These are phyloP conservation scores for Coregonus ussuriensis DNA, from an alignment of 2,797 vertebrate genomes.

Conservation along the genomic window DNA sequence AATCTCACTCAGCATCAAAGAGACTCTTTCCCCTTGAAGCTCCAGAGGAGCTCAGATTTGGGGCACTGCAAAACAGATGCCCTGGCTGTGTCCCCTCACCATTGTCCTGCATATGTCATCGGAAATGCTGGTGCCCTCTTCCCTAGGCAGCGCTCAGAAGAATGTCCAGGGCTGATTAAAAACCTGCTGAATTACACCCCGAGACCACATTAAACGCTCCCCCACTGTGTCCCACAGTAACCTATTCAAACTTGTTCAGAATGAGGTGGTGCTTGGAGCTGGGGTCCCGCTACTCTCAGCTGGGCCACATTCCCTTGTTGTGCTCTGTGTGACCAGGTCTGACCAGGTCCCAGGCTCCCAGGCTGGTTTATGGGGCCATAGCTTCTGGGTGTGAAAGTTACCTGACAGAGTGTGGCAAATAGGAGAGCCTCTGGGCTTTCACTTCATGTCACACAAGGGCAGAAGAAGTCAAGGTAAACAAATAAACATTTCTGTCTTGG, in stretches of 20 bases:
- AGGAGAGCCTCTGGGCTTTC: neutral
- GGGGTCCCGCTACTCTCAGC: neutral
- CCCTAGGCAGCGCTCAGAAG: constrained; percentile 40
- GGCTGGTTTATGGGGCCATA: constrained; percentile 24
- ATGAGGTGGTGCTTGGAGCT: neutral
- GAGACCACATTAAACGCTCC: constrained; percentile 34
- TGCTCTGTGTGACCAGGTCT: neutral
- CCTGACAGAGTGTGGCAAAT: neutral
- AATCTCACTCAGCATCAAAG: neutral
- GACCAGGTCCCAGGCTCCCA: neutral
- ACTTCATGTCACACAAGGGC: neutral
- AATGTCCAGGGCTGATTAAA: constrained; percentile 38
- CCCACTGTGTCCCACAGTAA: constrained; percentile 10
- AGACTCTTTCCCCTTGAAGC: neutral
- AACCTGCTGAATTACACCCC: constrained; percentile 20
- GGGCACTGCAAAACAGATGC: constrained; percentile 7
- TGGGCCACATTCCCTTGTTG: neutral
- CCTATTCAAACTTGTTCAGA: constrained; percentile 28
- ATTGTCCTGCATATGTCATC: constrained; percentile 11
- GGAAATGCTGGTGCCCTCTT: constrained; percentile 19
- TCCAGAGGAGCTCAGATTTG: neutral
- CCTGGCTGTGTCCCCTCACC: constrained; percentile 5
- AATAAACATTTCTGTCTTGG: too few species aligned
- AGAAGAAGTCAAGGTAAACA: too few species aligned
- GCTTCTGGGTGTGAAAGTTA: neutral